phyloP scores from a whole-genome alignment of 2,113 vertebrate species.

The Phaetusa simplex region DNA sequence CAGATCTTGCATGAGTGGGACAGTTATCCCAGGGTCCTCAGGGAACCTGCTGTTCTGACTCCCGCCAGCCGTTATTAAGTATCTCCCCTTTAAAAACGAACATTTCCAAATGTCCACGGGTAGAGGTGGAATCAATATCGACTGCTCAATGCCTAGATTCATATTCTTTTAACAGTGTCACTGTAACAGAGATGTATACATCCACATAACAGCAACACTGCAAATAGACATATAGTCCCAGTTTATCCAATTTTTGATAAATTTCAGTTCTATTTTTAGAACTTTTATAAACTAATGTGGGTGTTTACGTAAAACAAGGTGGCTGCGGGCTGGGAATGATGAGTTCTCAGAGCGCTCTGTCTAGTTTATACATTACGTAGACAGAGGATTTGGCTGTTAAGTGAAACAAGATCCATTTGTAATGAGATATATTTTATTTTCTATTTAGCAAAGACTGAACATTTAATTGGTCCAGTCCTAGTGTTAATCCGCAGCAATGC shows the following conservation, averaged over 20 bases:
- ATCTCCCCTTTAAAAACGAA: background rate
- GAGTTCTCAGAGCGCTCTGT: background rate
- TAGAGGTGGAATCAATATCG: background rate
- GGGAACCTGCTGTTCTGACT: background rate
- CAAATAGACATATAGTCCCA: background rate
- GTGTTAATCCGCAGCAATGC: background rate
- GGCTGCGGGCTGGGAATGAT: background rate
- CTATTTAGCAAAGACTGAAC: background rate
- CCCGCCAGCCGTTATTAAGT: background rate
- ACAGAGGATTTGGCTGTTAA: background rate
- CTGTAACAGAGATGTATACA: background rate
- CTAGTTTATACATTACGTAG: background rate
- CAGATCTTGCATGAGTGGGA: background rate
- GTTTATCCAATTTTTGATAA: background rate
- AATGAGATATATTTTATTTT: background rate
- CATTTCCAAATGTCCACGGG: background rate
- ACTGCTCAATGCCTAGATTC: background rate
- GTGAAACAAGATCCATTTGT: background rate
- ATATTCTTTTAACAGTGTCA: background rate
- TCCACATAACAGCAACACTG: background rate
- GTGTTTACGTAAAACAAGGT: conserved; percentile 24
- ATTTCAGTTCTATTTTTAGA: conserved; percentile 44
- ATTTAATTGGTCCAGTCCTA: background rate
- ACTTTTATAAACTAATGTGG: background rate
- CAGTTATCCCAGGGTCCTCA: background rate